Conservation (phyloP, 92 coral and sea anemone species). For the Epizoanthus stellaris region DNA sequence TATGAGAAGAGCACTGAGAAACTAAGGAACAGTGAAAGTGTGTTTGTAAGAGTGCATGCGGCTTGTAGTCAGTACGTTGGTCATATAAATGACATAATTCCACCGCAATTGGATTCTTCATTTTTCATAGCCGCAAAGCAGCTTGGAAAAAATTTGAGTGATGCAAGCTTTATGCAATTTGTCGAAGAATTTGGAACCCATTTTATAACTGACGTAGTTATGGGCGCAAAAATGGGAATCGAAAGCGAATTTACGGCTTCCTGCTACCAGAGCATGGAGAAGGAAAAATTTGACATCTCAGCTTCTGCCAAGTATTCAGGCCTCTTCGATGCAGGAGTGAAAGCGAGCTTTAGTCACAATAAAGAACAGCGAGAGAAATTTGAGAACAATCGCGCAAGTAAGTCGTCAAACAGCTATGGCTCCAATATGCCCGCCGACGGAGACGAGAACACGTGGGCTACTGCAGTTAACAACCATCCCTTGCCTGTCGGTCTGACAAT, state of each 20-base stretch:
- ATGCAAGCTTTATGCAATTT: not conserved
- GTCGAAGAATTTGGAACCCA: constrained; percentile 7
- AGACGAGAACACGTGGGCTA: not conserved
- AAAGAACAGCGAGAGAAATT: not conserved
- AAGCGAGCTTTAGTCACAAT: not conserved
- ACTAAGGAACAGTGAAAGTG: not conserved
- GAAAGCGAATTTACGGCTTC: not conserved
- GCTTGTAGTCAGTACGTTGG: not conserved
- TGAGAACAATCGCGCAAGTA: constrained; percentile 7
- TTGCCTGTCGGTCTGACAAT: constrained; percentile 38
- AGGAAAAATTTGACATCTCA: not conserved
- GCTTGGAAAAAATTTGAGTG: not conserved
- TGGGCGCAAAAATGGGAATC: constrained; percentile 4
- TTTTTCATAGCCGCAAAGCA: not conserved
- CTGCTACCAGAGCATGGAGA: not conserved
- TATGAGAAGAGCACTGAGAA: not conserved
- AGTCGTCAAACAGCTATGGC: not conserved
- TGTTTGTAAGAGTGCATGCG: not conserved
- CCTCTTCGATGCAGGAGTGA: not conserved
- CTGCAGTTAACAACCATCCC: constrained; percentile 25
- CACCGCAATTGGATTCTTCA: not conserved
- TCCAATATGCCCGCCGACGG: not conserved
- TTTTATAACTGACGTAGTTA: not conserved
- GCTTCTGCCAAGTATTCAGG: not conserved
- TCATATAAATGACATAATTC: not conserved